These are phyloP conservation scores for Mesembrinibis cayennensis DNA, from an alignment of 2,113 vertebrate species.

Conservation along the genomic window DNA sequence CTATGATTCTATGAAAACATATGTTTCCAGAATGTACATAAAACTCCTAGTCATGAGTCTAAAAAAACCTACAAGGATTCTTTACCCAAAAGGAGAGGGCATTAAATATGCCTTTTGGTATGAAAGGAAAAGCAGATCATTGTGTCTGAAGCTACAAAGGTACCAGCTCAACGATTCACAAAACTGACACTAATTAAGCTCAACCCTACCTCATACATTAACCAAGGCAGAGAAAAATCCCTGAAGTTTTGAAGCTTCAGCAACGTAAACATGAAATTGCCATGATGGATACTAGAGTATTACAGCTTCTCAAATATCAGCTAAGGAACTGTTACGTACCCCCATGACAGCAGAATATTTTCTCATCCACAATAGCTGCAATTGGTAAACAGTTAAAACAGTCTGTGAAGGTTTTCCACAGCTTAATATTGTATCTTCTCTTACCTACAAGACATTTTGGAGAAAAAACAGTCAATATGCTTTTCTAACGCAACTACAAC, in stretches of 20 bases:
- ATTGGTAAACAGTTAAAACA: conserved; percentile 99
- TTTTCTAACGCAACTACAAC: neutral
- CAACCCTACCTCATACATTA: neutral
- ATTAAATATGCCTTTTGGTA: neutral
- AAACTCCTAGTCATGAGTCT: neutral
- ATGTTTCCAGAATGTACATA: neutral
- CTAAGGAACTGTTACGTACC: conserved; percentile 72
- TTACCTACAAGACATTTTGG: conserved; percentile 81
- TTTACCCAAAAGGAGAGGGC: neutral
- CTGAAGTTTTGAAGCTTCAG: neutral
- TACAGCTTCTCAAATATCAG: neutral
- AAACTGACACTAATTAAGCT: neutral
- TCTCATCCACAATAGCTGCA: conserved; percentile 97
- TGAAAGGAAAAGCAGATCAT: neutral
- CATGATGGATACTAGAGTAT: neutral
- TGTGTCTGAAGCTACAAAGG: neutral
- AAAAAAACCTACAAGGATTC: neutral
- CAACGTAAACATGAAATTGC: neutral
- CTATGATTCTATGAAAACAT: neutral
- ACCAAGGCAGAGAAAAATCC: neutral
- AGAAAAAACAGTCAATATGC: neutral
- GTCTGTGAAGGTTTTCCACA: conserved; percentile 99
- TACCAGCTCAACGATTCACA: neutral
- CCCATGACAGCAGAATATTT: conserved; percentile 99
- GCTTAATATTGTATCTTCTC: conserved; percentile 97